These are phyloP conservation scores for Cynaeus angustus DNA, from an alignment of 2,888 invertebrate species.

Conservation along the genomic window DNA sequence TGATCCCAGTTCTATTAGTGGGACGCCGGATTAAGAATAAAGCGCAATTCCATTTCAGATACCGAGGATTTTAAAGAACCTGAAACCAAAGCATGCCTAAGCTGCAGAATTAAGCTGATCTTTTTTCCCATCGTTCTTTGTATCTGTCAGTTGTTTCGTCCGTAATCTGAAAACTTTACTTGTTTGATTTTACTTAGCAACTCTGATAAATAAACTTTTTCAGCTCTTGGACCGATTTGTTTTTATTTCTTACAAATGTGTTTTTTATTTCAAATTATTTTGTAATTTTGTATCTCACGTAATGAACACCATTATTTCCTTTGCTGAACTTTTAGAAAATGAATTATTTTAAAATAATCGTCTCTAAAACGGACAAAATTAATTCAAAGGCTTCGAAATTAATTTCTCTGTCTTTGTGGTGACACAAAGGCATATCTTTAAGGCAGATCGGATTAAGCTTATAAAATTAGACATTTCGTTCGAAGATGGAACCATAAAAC, in stretches of 20 bases:
- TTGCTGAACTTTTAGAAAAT: too few species aligned
- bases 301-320: constrained; percentile 32
- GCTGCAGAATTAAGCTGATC: constrained; percentile 43
- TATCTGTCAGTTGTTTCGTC: constrained; percentile 45
- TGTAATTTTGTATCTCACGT: neutral
- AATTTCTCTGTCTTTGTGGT: constrained; percentile 44
- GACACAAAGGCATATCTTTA: constrained; percentile 51
- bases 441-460: constrained; percentile 51
- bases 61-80: constrained; percentile 27
- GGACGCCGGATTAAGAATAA: constrained; percentile 27
- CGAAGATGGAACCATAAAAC: constrained; percentile 10
- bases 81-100: constrained; percentile 41
- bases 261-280: neutral
- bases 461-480: constrained; percentile 45
- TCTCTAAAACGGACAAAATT: constrained; percentile 22
- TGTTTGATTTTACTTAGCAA: constrained; percentile 35
- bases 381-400: constrained; percentile 49
- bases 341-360: constrained; percentile 34
- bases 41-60: constrained; percentile 30
- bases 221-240: constrained; percentile 45
- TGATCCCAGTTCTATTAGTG: constrained; percentile 22
- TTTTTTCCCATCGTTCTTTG: constrained; percentile 35
- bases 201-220: constrained; percentile 43
- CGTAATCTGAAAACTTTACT: constrained; percentile 42
- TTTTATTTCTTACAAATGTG: constrained; percentile 36